phyloP scores from a whole-genome alignment of 2,888 invertebrate genomes.

The Diarsia dahlii region DNA sequence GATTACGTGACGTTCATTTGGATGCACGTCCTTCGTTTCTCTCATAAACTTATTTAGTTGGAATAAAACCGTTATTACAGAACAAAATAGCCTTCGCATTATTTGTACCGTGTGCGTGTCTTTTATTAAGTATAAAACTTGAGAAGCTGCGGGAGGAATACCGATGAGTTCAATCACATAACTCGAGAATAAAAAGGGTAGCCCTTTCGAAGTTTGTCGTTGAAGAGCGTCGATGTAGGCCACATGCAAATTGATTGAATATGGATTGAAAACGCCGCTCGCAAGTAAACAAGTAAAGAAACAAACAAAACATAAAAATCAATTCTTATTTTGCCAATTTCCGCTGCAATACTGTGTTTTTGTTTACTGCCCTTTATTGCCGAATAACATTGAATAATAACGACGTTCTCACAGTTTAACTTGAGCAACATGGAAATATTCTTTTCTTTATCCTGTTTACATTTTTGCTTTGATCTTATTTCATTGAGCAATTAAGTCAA shows the following conservation, averaged over 20 bases:
- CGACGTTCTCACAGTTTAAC: conserved; percentile 34
- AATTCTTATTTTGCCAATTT: conserved; percentile 46
- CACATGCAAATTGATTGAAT: conserved; percentile 78
- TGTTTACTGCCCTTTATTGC: conserved; percentile 55
- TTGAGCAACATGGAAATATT: conserved; percentile 44
- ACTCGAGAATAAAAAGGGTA: conserved; percentile 76
- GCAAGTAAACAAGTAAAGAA: conserved; percentile 49
- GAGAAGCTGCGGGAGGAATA: conserved; percentile 74
- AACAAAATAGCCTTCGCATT: conserved; percentile 67
- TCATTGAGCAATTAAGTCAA: conserved; percentile 36
- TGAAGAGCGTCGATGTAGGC: conserved; percentile 71
- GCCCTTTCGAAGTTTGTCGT: conserved; percentile 73
- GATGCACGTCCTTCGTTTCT: conserved; percentile 62
- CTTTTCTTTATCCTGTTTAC: conserved; percentile 32
- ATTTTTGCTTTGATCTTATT: conserved; percentile 44
- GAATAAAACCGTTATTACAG: conserved; percentile 63
- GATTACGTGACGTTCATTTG: conserved; percentile 72
- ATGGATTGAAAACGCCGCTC: conserved; percentile 70
- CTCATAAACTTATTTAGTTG: conserved; percentile 62
- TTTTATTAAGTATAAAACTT: conserved; percentile 81
- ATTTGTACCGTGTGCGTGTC: conserved; percentile 72
- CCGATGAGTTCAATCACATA: conserved; percentile 81
- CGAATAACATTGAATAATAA: conserved; percentile 56
- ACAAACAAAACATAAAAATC: conserved; percentile 46
- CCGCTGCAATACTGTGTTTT: conserved; percentile 48